A percentile compares a stretch with the other conserved stretches of the same genome.
Evolutionary conservation across 2,113 vertebrate species (phyloP).

Genomic region (Eretmochelys imbricata): DNA sequence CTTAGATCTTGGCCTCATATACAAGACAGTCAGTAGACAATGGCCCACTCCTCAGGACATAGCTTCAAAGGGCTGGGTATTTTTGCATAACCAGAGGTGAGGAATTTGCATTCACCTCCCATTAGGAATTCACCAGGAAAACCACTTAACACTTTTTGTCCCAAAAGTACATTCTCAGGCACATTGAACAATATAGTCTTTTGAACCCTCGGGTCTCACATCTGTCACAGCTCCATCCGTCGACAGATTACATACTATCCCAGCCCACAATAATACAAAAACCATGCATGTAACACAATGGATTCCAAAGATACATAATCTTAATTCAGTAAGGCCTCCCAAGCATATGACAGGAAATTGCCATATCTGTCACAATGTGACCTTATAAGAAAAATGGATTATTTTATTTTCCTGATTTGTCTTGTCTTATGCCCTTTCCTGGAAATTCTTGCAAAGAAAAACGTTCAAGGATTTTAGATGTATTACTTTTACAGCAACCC

Average conservation of each 20-base stretch:
- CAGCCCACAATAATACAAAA: not conserved
- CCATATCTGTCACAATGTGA: not conserved
- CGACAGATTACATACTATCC: not conserved
- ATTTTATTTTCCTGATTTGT: not conserved
- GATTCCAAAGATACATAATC: not conserved
- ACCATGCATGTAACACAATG: not conserved
- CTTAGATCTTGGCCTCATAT: not conserved
- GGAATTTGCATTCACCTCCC: not conserved
- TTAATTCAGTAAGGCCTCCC: not conserved
- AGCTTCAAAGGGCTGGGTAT: not conserved
- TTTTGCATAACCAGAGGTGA: not conserved
- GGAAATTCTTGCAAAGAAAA: not conserved
- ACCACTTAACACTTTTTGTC: not conserved
- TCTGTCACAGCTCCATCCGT: not conserved
- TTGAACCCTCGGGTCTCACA: not conserved
- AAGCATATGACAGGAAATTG: not conserved
- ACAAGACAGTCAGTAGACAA: not conserved
- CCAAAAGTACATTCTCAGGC: not conserved
- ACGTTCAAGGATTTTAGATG: not conserved
- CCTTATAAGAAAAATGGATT: not conserved
- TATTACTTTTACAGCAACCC: not conserved
- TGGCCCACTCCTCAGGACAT: not conserved
- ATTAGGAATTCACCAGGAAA: not conserved
- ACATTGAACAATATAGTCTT: not conserved
- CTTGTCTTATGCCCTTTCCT: not conserved